Percentiles rank a stretch among this genome's conserved stretches.
These are phyloP conservation scores for Amphipyra tragopoginis DNA, from an alignment of 2,888 invertebrate genomes.

Conservation along the genomic window DNA sequence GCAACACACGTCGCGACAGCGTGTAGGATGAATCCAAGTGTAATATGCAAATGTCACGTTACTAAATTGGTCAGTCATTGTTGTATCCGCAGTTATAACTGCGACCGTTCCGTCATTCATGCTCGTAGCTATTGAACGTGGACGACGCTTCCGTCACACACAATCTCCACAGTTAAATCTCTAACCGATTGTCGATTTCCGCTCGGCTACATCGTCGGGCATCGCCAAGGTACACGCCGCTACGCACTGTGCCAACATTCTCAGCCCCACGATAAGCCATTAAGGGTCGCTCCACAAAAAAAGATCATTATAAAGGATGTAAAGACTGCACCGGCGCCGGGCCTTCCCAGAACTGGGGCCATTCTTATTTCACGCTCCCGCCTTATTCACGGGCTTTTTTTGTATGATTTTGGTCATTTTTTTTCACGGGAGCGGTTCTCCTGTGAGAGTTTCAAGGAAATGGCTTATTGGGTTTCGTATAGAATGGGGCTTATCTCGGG, in stretches of 20 bases:
- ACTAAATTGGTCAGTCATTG: constrained; percentile 74
- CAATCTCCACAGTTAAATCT: constrained; percentile 65
- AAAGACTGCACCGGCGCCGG: constrained; percentile 87
- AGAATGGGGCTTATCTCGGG: constrained; percentile 83
- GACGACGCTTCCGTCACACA: constrained; percentile 66
- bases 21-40: constrained; percentile 72
- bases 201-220: constrained; percentile 46
- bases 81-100: constrained; percentile 69
- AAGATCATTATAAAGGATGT: constrained; percentile 87
- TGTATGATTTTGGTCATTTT: constrained; percentile 81
- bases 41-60: constrained; percentile 71
- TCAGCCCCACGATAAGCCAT: constrained; percentile 84
- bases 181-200: constrained; percentile 68
- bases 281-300: constrained; percentile 84
- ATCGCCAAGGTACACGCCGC: constrained; percentile 54
- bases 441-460: constrained; percentile 88
- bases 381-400: constrained; percentile 86
- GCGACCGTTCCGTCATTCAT: constrained; percentile 68
- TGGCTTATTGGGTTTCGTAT: constrained; percentile 88
- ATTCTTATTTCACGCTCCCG: constrained; percentile 89
- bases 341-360: constrained; percentile 87
- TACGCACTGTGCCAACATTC: constrained; percentile 72
- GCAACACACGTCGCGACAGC: constrained; percentile 64
- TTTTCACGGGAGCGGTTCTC: constrained; percentile 85
- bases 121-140: constrained; percentile 63